phyloP scores from a whole-genome alignment of 2,113 vertebrate species.

The Ptyas mucosa region DNA sequence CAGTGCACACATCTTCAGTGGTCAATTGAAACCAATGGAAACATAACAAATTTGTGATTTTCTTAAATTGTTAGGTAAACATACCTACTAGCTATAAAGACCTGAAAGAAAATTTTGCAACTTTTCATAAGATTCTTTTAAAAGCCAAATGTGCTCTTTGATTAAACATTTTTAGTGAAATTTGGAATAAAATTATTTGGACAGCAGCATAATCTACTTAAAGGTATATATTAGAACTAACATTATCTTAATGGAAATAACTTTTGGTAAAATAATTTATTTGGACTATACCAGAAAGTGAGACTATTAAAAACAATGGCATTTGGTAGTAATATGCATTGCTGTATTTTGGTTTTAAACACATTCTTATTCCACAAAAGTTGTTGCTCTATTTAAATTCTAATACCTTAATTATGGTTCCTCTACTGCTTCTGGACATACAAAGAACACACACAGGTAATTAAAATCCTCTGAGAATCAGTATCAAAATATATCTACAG shows the following conservation, averaged over 20 bases:
- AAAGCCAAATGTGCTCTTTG: neutral
- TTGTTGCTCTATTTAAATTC: neutral
- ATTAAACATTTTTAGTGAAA: neutral
- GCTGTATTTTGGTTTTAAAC: neutral
- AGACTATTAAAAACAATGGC: neutral
- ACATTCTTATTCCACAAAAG: neutral
- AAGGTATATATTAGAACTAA: neutral
- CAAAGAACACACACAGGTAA: neutral
- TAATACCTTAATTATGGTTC: slow-evolving; percentile 1
- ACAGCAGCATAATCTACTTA: neutral
- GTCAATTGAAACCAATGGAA: neutral
- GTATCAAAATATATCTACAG: neutral
- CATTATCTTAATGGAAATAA: neutral
- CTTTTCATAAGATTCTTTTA: neutral
- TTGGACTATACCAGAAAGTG: neutral
- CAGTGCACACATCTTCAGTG: neutral
- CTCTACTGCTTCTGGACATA: slow-evolving; percentile 1
- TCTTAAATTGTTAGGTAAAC: neutral
- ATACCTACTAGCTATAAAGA: neutral
- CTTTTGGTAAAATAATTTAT: neutral
- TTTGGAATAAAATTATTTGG: neutral
- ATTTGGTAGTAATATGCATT: neutral
- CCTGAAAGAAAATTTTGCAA: neutral
- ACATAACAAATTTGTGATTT: neutral
- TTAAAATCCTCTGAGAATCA: slow-evolving; percentile 15